These are phyloP conservation scores for Rhyacichthys aspro DNA, from an alignment of 2,797 vertebrate genomes.

Conservation along the genomic window DNA sequence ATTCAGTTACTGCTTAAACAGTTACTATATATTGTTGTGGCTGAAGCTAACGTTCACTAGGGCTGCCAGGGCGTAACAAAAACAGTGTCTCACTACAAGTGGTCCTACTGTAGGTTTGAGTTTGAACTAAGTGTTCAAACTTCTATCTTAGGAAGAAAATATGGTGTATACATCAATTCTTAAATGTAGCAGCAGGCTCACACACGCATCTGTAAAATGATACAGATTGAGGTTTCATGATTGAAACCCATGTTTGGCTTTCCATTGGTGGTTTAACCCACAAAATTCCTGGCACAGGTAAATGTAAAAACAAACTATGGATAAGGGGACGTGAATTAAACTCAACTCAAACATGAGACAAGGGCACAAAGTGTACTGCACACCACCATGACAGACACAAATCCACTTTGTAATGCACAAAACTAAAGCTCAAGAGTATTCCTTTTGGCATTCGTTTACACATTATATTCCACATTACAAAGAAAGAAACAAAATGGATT, in stretches of 20 bases:
- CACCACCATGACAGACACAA: background rate
- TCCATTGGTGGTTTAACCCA: constrained; percentile 44
- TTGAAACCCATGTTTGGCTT: constrained; percentile 51
- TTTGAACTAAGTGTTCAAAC: constrained; percentile 25
- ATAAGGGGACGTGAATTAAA: constrained; percentile 27
- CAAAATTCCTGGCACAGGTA: constrained; percentile 61
- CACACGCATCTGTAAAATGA: constrained; percentile 34
- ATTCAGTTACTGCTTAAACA: too few relatives aligned
- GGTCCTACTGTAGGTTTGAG: constrained; percentile 18
- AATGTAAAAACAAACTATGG: constrained; percentile 38
- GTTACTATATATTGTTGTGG: background rate
- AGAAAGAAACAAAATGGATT: constrained; percentile 15
- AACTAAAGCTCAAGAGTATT: too few relatives aligned
- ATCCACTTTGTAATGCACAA: too few relatives aligned
- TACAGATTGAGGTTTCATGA: constrained; percentile 22
- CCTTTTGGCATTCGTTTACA: too few relatives aligned
- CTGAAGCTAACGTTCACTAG: constrained; percentile 13
- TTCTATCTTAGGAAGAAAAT: constrained; percentile 31
- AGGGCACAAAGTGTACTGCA: constrained; percentile 1
- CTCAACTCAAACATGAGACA: constrained; percentile 29
- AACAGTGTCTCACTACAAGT: constrained; percentile 11
- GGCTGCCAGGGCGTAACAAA: constrained; percentile 35
- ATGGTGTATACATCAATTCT: constrained; percentile 46
- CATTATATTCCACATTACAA: constrained; percentile 2
- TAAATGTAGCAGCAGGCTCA: constrained; percentile 18